Conservation (phyloP, 2,113 vertebrate genomes). For the Zonotrichia leucophrys region DNA sequence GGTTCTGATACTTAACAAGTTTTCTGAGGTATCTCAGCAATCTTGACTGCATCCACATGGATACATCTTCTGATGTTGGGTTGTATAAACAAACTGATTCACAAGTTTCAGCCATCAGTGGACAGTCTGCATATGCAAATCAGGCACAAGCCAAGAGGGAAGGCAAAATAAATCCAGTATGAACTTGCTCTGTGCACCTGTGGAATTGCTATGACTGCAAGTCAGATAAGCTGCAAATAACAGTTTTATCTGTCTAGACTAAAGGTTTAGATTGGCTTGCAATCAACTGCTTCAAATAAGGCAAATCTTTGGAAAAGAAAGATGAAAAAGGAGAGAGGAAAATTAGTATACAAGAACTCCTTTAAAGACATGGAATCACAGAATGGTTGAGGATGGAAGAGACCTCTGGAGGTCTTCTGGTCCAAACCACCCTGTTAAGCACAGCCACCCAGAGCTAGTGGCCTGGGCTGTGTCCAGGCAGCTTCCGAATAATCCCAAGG, state of each 20-base stretch:
- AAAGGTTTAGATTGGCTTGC: conserved; percentile 39
- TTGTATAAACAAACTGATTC: conserved; percentile 6
- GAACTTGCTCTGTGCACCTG: conserved; percentile 37
- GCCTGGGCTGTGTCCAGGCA: background rate
- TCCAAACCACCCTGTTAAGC: background rate
- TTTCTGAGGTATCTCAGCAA: background rate
- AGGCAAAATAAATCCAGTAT: conserved; percentile 32
- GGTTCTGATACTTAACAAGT: background rate
- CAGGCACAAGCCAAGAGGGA: background rate
- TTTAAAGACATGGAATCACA: background rate
- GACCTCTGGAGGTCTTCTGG: background rate
- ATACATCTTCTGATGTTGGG: background rate
- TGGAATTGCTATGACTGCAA: background rate
- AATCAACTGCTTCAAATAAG: background rate
- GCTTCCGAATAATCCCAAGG: background rate
- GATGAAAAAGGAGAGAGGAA: background rate
- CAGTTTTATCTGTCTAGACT: conserved; percentile 57
- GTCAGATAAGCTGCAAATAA: conserved; percentile 38
- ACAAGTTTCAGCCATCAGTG: background rate
- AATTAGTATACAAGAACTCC: background rate
- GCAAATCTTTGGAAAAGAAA: background rate
- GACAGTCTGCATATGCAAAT: background rate
- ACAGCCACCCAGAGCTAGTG: background rate
- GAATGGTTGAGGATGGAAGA: background rate
- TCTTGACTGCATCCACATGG: background rate